phyloP scores from a whole-genome alignment of 2,797 vertebrate genomes.

The Ctenochaetus hawaiiensis region DNA sequence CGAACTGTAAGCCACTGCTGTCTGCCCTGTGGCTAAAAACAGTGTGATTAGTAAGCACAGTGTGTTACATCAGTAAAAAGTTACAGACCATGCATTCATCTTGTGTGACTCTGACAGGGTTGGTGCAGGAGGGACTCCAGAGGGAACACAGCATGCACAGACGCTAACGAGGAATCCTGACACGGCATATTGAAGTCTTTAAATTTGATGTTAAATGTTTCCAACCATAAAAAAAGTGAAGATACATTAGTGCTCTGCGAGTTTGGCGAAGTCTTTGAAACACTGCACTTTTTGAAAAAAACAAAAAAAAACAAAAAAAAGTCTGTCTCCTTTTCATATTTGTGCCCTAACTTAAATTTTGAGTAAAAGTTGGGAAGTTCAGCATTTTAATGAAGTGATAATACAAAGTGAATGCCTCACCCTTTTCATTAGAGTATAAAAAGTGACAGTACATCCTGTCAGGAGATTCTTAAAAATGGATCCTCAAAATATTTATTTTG shows the following conservation, averaged over 20 bases:
- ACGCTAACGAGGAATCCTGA: constrained; percentile 38
- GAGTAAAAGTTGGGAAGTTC: constrained; percentile 47
- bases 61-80: constrained; percentile 24
- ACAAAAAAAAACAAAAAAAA: neutral
- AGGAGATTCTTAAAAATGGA: constrained; percentile 12
- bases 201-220: constrained; percentile 36
- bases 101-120: constrained; percentile 25
- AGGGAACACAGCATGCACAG: constrained; percentile 29
- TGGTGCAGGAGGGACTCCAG: constrained; percentile 19
- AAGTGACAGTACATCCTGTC: constrained; percentile 16
- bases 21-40: neutral
- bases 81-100: constrained; percentile 24
- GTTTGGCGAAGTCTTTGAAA: constrained; percentile 35
- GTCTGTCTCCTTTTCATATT: constrained; percentile 20
- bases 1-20: neutral
- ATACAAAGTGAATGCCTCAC: constrained; percentile 12
- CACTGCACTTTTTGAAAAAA: constrained; percentile 3
- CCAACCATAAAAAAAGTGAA: constrained; percentile 36
- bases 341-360: constrained; percentile 23
- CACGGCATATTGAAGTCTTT: constrained; percentile 1
- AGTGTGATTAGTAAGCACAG: constrained; percentile 4
- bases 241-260: constrained; percentile 25
- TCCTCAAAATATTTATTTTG: constrained; percentile 2
- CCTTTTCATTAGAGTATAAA: constrained; percentile 25
- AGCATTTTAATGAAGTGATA: constrained; percentile 58